A percentile compares a stretch with the other conserved stretches of the same genome.
These are phyloP conservation scores for Coilia nasus DNA, from an alignment of 2,797 vertebrate genomes.

Conservation along the genomic window DNA sequence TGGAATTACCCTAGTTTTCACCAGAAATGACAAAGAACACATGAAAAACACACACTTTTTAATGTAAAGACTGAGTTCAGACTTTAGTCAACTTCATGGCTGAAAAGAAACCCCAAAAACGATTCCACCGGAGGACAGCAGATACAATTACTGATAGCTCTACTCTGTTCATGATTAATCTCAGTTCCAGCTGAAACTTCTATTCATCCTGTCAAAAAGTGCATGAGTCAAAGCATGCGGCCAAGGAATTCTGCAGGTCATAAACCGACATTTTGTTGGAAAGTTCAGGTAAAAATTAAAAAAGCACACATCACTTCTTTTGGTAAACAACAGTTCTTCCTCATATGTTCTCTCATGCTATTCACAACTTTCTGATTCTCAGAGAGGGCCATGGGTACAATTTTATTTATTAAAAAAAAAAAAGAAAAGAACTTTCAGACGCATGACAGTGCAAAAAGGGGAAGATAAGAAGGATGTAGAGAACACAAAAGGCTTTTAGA, in stretches of 20 bases:
- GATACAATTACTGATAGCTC: background rate
- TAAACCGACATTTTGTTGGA: background rate
- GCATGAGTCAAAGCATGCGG: background rate
- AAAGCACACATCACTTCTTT: background rate
- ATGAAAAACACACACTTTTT: background rate
- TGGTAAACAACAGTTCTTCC: background rate
- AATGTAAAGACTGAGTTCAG: background rate
- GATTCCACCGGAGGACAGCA: background rate
- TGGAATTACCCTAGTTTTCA: background rate
- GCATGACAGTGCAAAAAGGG: background rate
- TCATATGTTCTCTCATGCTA: background rate
- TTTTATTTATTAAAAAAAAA: background rate
- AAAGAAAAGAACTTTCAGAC: background rate
- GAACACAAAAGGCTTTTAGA: background rate
- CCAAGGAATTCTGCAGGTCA: background rate
- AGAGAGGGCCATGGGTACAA: background rate
- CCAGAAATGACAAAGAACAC: background rate
- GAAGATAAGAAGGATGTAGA: background rate
- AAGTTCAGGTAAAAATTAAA: background rate
- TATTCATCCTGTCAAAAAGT: background rate
- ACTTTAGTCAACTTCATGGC: background rate
- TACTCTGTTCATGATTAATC: background rate
- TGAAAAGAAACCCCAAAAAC: background rate
- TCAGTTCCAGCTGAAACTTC: background rate
- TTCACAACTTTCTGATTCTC: background rate